Evolutionary conservation across 2,797 vertebrate genomes (phyloP), one percentile per base, ranked within the genome.

Genomic region (Novumbra hubbsi): DNA sequence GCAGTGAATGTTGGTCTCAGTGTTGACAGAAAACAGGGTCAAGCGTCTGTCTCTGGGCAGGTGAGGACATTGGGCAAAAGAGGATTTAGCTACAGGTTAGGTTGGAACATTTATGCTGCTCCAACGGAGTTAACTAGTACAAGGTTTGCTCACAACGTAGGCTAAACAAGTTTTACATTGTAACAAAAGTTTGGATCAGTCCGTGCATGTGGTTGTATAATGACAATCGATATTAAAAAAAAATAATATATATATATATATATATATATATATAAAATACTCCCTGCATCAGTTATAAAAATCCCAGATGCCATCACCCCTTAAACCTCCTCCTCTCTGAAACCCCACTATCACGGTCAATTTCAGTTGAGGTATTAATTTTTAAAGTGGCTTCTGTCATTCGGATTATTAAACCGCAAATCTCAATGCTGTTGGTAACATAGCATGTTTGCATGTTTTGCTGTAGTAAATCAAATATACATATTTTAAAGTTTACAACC

Each of bases 291-390:
- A 52, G 19, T 52, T 52, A 5, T 6, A 52, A 6, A 52, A 52
- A 19, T 17, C 49, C 15, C 92, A 92, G 87, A 91, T 92, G 81
- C 32, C 76, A 73, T 72, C 57, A 45, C 41, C 41, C 41, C 41
- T 45, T 8, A 45, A 34, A 76, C 78, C 71, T 70, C 57, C 41
- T 68, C 2, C 49, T 17, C 32, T 21, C 68, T 69, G 50, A 15
- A 3, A 63, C 73, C 63, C 27, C 71, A 34, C 73, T 41, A 72
- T 75, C 76, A 82, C 52, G 80, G 76, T 83, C 86, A 77, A 81
- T 88, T 88, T 80, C 84, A 87, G 87, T 80, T 32, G 70, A 87
- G 86, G 83, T 86, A 91, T 93, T 90, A 85, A 90, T 92, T 90
- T 93, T 91, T 90, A 90, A 88, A 89, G 80, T 60, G 0, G 68